Evolutionary conservation across 92 coral and sea anemone species (phyloP).

Genomic region (Metridium senile): DNA sequence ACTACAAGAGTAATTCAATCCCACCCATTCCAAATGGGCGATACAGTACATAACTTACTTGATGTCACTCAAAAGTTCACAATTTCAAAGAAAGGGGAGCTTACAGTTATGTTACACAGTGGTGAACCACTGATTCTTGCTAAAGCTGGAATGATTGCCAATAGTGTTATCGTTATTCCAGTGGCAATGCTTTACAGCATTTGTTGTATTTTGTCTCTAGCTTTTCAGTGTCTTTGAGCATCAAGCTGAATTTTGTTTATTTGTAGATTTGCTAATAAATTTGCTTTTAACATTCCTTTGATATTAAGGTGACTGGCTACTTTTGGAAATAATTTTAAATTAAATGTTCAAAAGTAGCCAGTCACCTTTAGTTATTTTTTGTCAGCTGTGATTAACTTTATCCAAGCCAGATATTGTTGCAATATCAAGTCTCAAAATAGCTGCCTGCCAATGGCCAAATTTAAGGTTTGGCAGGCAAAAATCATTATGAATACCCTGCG

Average conservation of each 20-base stretch:
- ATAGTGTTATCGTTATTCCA: not conserved
- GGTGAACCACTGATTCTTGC: conserved; percentile 67
- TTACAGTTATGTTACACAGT: conserved; percentile 32
- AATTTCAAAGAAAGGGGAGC: conserved; percentile 45
- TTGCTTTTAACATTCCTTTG: no score
- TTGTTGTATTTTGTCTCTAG: not conserved
- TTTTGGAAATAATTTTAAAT: no score
- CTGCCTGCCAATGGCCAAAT: no score
- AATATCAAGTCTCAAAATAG: no score
- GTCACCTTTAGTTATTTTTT: no score
- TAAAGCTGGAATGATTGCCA: not conserved
- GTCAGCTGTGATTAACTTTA: no score
- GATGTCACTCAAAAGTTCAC: conserved; percentile 38
- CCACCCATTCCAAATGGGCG: conserved; percentile 54
- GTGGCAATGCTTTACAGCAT: not conserved
- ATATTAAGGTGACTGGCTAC: no score
- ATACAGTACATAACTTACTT: conserved; percentile 42
- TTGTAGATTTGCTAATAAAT: not conserved
- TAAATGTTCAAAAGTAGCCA: no score
- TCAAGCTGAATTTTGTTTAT: not conserved
- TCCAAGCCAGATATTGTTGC: no score
- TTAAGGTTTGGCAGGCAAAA: no score
- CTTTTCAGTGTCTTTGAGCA: not conserved
- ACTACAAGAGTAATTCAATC: conserved; percentile 24
- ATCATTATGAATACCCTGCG: no score